phyloP scores from a whole-genome alignment of 2,888 invertebrate species.

The Agrilus biguttatus region DNA sequence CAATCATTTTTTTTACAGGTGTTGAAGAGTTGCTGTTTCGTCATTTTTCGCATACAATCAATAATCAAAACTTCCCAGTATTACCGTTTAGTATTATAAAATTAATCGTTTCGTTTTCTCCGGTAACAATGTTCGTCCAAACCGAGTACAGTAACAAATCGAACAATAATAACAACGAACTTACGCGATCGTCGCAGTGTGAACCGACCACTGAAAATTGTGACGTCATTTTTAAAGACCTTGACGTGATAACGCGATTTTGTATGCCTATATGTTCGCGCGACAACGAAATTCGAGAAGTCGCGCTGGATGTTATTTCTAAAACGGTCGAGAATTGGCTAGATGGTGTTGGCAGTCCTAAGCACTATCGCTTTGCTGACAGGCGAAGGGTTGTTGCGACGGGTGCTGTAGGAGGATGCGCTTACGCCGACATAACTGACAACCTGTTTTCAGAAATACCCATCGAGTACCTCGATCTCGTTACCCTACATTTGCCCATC shows the following conservation, averaged over 20 bases:
- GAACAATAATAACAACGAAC: conserved; percentile 23
- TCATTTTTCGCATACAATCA: no score
- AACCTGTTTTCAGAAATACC: conserved; percentile 27
- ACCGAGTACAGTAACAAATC: conserved; percentile 24
- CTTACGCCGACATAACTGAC: conserved; percentile 31
- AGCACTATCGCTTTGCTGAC: conserved; percentile 27
- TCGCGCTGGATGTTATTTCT: conserved; percentile 36
- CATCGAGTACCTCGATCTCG: conserved; percentile 37
- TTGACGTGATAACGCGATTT: conserved; percentile 36
- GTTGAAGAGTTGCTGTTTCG: no score
- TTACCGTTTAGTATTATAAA: background rate
- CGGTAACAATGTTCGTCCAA: conserved; percentile 25
- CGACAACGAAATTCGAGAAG: conserved; percentile 34
- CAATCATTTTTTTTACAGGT: no score
- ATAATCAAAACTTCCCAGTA: no score
- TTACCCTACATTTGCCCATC: conserved; percentile 40
- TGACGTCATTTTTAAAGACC: conserved; percentile 25
- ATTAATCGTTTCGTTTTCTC: conserved; percentile 11
- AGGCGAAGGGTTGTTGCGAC: conserved; percentile 24
- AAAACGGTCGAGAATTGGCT: conserved; percentile 39
- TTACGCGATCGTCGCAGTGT: conserved; percentile 13
- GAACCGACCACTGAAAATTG: conserved; percentile 13
- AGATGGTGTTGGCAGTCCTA: conserved; percentile 36
- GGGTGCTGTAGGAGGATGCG: conserved; percentile 25
- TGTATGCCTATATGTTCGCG: conserved; percentile 38